These are phyloP conservation scores for Coecobrya sp. DNA, from an alignment of 2,888 invertebrate genomes.

Conservation along the genomic window DNA sequence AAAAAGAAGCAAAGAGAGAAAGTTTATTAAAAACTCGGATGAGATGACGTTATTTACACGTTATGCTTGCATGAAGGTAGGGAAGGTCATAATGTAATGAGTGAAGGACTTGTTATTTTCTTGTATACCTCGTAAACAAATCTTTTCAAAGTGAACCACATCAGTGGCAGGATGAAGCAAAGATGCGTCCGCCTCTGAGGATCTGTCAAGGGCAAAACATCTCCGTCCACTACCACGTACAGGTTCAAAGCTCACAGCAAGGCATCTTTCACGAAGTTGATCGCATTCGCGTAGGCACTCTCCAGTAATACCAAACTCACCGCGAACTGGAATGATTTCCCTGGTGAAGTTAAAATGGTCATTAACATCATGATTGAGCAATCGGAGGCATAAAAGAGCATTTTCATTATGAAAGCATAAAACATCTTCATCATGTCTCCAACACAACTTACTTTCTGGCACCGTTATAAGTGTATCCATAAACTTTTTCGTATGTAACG, in stretches of 20 bases:
- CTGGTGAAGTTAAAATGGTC: constrained; percentile 86
- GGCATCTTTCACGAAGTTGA: constrained; percentile 87
- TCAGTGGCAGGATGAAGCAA: constrained; percentile 87
- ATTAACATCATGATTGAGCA: no score
- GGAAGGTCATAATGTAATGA: background rate
- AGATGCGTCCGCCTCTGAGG: constrained; percentile 87
- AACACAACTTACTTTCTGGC: constrained; percentile 87
- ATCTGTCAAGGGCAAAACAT: constrained; percentile 88
- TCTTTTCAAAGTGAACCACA: constrained; percentile 88
- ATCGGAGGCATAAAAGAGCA: no score
- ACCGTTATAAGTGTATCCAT: constrained; percentile 87
- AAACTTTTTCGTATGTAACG: constrained; percentile 87
- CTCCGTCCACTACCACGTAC: constrained; percentile 87
- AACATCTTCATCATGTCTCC: no score
- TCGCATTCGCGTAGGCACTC: constrained; percentile 88
- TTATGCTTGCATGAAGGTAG: background rate
- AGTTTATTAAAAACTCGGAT: background rate
- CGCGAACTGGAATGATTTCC: constrained; percentile 87
- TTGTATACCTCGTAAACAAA: constrained; percentile 88
- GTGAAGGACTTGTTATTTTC: background rate
- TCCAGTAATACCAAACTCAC: constrained; percentile 87
- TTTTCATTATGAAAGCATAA: constrained; percentile 1
- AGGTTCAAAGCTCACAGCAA: constrained; percentile 87
- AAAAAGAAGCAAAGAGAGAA: background rate
- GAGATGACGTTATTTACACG: background rate